A percentile compares a stretch with the other conserved stretches of the same genome.
phyloP scores from a whole-genome alignment of 2,797 vertebrate species.

The Poecilia picta region DNA sequence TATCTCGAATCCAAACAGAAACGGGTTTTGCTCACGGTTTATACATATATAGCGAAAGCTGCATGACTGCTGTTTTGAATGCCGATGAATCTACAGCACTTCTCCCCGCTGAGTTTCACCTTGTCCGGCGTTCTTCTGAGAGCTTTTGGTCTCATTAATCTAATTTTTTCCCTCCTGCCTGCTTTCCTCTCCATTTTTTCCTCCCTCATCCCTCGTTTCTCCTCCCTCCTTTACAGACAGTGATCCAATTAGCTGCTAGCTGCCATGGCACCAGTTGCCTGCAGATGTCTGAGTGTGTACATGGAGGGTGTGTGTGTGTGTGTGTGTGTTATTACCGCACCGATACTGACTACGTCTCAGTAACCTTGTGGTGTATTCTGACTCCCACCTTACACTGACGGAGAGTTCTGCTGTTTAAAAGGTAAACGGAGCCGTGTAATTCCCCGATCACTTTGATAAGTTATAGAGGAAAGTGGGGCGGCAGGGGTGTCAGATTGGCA shows the following conservation, averaged over 20 bases:
- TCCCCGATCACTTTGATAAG: constrained; percentile 41
- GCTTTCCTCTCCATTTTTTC: constrained; percentile 42
- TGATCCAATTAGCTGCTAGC: constrained; percentile 80
- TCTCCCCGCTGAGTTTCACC: constrained; percentile 62
- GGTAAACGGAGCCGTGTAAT: constrained; percentile 24
- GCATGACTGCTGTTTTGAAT: constrained; percentile 28
- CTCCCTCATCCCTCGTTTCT: constrained; percentile 58
- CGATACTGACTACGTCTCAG: constrained; percentile 73
- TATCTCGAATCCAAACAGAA: background rate
- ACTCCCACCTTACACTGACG: constrained; percentile 46
- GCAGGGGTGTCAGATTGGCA: background rate
- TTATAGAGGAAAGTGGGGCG: background rate
- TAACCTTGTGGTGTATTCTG: constrained; percentile 66
- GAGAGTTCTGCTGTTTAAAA: constrained; percentile 39
- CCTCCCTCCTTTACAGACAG: constrained; percentile 76
- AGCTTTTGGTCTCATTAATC: constrained; percentile 70
- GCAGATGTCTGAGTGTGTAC: constrained; percentile 57
- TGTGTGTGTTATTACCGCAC: constrained; percentile 66
- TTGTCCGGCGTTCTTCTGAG: constrained; percentile 59
- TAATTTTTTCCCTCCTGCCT: constrained; percentile 59
- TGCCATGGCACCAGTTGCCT: constrained; percentile 74
- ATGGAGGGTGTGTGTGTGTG: constrained; percentile 10
- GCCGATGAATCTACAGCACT: constrained; percentile 42
- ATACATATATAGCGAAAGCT: constrained; percentile 21
- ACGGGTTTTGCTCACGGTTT: background rate